Evolutionary conservation across 2,113 vertebrate species (phyloP).

Genomic region (Eurystomus gularis): DNA sequence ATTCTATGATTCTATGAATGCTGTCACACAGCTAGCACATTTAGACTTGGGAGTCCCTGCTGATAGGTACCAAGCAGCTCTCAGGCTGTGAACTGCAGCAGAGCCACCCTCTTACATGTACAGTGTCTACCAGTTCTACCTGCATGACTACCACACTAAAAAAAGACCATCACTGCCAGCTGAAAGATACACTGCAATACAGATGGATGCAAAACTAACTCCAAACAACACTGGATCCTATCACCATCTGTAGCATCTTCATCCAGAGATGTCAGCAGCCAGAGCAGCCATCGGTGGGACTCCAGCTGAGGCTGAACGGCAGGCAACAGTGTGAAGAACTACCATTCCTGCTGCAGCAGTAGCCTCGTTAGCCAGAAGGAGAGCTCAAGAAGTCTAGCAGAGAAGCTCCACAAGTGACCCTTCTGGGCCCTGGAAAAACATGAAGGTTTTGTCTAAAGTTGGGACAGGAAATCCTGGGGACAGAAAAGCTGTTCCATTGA

Average conservation of each 20-base stretch:
- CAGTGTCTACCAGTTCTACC: not conserved
- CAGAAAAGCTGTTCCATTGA: not conserved
- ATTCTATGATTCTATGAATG: too few relatives aligned
- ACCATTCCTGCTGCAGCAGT: not conserved
- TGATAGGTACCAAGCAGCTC: not conserved
- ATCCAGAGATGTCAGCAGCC: not conserved
- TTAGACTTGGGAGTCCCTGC: not conserved
- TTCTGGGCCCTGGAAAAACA: not conserved
- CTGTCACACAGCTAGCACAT: not conserved
- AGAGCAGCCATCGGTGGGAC: not conserved
- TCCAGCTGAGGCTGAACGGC: not conserved
- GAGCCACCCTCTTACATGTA: rapidly evolving
- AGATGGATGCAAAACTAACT: not conserved
- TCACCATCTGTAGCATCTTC: not conserved
- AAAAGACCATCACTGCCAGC: not conserved
- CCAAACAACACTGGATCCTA: not conserved
- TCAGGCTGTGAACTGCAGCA: not conserved
- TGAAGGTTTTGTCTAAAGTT: not conserved
- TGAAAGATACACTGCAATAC: not conserved
- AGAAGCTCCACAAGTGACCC: not conserved
- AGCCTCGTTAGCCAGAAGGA: not conserved
- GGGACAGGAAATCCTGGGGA: not conserved
- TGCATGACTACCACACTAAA: not conserved
- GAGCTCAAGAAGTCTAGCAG: not conserved
- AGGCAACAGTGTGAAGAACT: not conserved